Percentiles rank a stretch among this genome's conserved stretches.
Evolutionary conservation across 1,140 invertebrate genomes (phyloP).

Genomic region (Galleria mellonella): DNA sequence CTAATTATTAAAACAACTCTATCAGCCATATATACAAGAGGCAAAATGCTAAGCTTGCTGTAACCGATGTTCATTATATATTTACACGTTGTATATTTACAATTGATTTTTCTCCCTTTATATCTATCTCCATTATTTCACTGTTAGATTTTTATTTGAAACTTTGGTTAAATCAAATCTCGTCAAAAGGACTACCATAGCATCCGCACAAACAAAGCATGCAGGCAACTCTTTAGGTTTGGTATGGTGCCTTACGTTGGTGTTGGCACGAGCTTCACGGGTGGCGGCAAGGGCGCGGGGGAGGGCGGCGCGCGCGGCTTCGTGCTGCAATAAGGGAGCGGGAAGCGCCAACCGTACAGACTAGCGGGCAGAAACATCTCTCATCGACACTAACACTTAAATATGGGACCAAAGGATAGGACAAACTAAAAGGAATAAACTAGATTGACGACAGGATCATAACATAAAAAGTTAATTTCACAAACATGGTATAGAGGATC

Average conservation of each 20-base stretch:
- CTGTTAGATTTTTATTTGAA: no score
- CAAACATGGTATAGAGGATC: background rate
- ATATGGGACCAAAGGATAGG: constrained; percentile 18
- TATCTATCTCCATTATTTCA: no score
- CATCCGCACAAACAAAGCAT: constrained; percentile 64
- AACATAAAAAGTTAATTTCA: background rate
- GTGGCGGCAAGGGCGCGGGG: constrained; percentile 83
- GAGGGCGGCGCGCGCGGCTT: constrained; percentile 82
- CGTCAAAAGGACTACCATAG: background rate
- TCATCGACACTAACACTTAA: constrained; percentile 67
- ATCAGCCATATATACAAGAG: constrained; percentile 44
- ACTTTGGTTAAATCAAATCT: no score
- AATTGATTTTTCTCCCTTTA: constrained; percentile 10
- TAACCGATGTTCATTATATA: constrained; percentile 26
- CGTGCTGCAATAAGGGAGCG: constrained; percentile 93
- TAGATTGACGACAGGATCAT: background rate
- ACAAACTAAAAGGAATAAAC: constrained; percentile 5
- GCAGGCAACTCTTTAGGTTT: constrained; percentile 41
- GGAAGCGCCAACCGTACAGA: constrained; percentile 94
- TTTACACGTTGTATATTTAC: constrained; percentile 39
- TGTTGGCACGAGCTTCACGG: constrained; percentile 81
- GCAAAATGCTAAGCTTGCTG: constrained; percentile 43
- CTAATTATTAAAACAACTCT: constrained; percentile 13
- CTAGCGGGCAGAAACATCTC: constrained; percentile 80
- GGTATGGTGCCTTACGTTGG: constrained; percentile 75